Base-by-base conservation (phyloP, 2,888 invertebrate genomes). In the Ormyrus labotus region DNA sequence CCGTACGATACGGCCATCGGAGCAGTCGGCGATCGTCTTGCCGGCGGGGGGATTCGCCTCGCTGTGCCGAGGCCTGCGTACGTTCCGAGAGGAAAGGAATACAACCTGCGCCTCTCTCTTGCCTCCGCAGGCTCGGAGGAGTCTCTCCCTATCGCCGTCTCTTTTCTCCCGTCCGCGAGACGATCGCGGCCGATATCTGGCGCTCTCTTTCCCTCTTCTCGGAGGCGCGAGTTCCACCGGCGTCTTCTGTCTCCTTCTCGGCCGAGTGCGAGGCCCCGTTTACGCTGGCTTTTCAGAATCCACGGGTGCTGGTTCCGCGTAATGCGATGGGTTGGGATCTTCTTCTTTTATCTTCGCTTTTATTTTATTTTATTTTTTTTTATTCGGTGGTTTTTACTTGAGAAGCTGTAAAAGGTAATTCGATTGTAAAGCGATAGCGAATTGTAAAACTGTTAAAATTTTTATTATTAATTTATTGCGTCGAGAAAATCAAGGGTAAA, bases 21-120 rank as follows among this genome's bases (percentile, higher is more conserved):
- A 57, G 47, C 76, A 77, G 74, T 68, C 83, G 77, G 68, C 83
- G 82, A 74, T 85, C 83, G 84, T 81, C 82, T 81, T 47, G 64
- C 70, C 73, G 63, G 69, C 47, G 58, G 69, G 61, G 13, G 19
- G 19, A 19, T 19, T 19, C 19, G 19, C 1, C 19, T 19, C 50
- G 5, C 34, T 45, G 10, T 10, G 45, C 11, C 19, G 53, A 9
- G 34, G 34, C 53, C 3, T 19, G 55, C 53, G 34, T 55, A 7
- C 64, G 47, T 11, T 34, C 9, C 45, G 34, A 1, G 45, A 72
- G 63, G 63, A 63, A 72, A 63, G 63, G 63, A 8, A 11, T 11
- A 45, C 67, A 71, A 11, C 65, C n/a, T 51, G 67, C 45, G 6
- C 63, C 6, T 13, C 67, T 67, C 58, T 9, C 60, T 3, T 60